Evolutionary conservation across 92 coral and sea anemone species (phyloP), one percentile per base, ranked within the genome.

Genomic region (Epizoanthus rinbou): DNA sequence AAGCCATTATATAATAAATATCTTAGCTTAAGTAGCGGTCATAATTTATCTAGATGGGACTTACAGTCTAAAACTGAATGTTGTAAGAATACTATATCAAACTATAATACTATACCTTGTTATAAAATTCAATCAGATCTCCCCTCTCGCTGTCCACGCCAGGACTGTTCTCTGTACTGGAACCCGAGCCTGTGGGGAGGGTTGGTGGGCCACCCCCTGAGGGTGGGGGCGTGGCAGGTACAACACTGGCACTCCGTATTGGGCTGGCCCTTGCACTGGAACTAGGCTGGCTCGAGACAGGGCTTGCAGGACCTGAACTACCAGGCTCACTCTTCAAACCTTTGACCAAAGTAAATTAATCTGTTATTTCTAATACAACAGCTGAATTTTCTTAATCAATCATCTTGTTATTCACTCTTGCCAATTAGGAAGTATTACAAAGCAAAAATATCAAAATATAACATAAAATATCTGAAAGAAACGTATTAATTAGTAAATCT

Each of bases 111-210:
- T 62, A 22, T 60, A 95, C 98, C 94, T 95, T 95, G 66, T 95
- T 95, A 58, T 95, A 95, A 74, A 95, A 95, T 79, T 95, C 98
- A 50, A 95, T 95, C 11, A 95, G 92, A 54, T 95, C 98, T 16
- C 98, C 98, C 62, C 98, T 89, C 76, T 95, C 98, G 17, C 90
- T 89, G 65, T 95, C 95, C 64, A 75, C 85, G 21, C 84, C 80
- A 5, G 95, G 98, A 80, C 97, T 95, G 87, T 88, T 88, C 60
- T 93, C 98, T 15, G 87, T 85, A 62, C 92, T 92, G 66, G 95
- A 89, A 67, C 87, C 80, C 18, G 92, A 78, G 50, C 87, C 89
- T 16, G 88, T 79, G 19, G 73, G 75, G 35, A 78, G 57, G 73
- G 76, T 76, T 35, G 68, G 62, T 5, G 80, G 85, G 5, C 66